Evolutionary conservation across 2,113 vertebrate species (phyloP).

Genomic region (Chamaea fasciata): DNA sequence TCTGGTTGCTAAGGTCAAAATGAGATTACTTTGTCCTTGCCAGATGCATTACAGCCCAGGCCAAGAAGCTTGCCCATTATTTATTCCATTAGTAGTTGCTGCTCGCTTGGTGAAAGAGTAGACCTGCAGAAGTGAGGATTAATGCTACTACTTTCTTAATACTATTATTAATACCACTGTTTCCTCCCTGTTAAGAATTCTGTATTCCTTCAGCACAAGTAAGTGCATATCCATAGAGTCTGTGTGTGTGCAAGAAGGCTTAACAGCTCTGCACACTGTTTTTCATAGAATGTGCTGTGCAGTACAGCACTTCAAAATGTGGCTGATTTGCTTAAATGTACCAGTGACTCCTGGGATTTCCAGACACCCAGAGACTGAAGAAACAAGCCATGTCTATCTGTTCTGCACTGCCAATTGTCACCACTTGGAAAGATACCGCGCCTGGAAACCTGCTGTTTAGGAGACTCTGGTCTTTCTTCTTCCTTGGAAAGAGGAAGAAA

Average conservation of each 20-base stretch:
- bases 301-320: not conserved
- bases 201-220: not conserved
- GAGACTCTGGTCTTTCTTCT: not conserved
- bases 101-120: not conserved
- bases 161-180: not conserved
- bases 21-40: not conserved
- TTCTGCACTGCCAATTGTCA: not conserved
- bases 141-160: not conserved
- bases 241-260: not conserved
- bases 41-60: not conserved
- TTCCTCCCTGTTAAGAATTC: not conserved
- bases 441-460: not conserved
- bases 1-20: not conserved
- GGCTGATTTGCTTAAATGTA: not conserved
- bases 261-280: not conserved
- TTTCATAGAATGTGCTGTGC: not conserved
- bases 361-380: not conserved
- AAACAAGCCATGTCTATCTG: not conserved
- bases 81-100: not conserved
- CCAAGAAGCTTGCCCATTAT: not conserved
- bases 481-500: not conserved
- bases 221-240: not conserved
- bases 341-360: not conserved
- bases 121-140: not conserved
- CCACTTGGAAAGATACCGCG: not conserved